Conservation (phyloP, 2,888 invertebrate genomes). For the Morpho helenor region DNA sequence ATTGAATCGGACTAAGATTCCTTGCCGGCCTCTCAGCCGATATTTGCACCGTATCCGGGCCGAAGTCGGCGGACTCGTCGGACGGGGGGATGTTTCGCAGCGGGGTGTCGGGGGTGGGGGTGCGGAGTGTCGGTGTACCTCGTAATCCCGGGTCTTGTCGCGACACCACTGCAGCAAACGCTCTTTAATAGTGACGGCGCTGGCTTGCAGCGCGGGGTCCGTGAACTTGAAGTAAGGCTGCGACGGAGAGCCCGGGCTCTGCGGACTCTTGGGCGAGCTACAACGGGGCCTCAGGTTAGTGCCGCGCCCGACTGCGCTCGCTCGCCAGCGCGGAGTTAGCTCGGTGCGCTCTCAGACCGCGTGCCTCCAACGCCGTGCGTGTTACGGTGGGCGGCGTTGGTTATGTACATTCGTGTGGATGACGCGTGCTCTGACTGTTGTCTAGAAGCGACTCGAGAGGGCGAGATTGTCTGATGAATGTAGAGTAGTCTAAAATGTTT, state of each 20-base stretch:
- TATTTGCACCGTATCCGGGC: neutral
- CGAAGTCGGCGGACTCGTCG: too few species aligned
- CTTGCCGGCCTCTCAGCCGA: neutral
- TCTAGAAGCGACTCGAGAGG: conserved; percentile 9
- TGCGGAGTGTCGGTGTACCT: conserved; percentile 81
- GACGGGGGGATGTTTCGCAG: conserved; percentile 2
- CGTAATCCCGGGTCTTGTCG: conserved; percentile 97
- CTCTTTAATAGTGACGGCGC: conserved; percentile 97
- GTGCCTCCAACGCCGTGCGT: conserved; percentile 42
- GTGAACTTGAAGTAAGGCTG: conserved; percentile 94
- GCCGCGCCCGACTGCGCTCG: conserved; percentile 28
- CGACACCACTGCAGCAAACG: conserved; percentile 98
- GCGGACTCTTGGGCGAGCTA: conserved; percentile 87
- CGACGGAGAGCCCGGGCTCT: conserved; percentile 81
- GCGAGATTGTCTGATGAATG: conserved; percentile 11
- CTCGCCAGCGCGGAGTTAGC: conserved; percentile 34
- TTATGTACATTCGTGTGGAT: conserved; percentile 47
- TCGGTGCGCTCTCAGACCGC: conserved; percentile 39
- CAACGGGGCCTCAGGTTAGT: conserved; percentile 72
- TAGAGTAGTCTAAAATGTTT: conserved; percentile 13
- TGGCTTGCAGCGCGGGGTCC: conserved; percentile 92
- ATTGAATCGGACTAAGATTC: too few species aligned
- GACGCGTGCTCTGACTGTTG: conserved; percentile 14
- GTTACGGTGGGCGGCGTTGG: conserved; percentile 33
- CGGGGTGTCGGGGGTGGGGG: conserved; percentile 1